phyloP scores from a whole-genome alignment of 1,140 invertebrate species.

The Brachionus sp. region DNA sequence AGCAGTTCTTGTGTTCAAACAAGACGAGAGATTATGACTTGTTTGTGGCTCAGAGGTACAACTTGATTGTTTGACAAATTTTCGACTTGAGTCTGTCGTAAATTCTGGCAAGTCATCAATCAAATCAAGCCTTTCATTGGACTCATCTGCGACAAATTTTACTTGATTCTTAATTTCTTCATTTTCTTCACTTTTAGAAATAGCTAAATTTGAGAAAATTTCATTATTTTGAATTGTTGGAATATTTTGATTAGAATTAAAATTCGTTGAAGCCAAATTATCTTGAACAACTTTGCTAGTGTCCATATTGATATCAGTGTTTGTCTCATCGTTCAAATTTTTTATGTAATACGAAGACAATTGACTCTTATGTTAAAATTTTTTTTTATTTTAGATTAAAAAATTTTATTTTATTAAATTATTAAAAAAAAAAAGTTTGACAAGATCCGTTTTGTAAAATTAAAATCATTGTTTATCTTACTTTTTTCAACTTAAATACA shows the following conservation, averaged over 20 bases:
- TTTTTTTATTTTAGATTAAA: background rate
- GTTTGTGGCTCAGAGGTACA: background rate
- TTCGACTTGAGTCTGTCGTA: background rate
- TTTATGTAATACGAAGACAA: slow-evolving; percentile 42
- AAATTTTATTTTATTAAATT: background rate
- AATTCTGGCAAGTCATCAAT: slow-evolving; percentile 8
- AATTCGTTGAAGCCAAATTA: background rate
- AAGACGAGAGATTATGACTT: background rate
- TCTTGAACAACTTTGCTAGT: background rate
- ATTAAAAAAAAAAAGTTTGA: background rate
- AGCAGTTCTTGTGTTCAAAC: background rate
- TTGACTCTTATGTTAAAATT: slow-evolving; percentile 27
- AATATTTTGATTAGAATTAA: background rate
- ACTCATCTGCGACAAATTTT: background rate
- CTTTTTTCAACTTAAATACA: slow-evolving; percentile 34
- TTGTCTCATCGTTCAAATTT: slow-evolving; percentile 11
- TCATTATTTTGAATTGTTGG: no score
- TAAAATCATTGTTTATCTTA: background rate
- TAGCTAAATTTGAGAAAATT: background rate
- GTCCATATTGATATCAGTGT: background rate
- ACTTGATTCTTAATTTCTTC: background rate
- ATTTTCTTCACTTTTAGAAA: background rate
- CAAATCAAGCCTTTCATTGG: background rate
- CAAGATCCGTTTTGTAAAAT: background rate
- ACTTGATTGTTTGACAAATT: slow-evolving; percentile 8